phyloP scores from a whole-genome alignment of 2,888 invertebrate genomes.

The Helicoverpa assulta region DNA sequence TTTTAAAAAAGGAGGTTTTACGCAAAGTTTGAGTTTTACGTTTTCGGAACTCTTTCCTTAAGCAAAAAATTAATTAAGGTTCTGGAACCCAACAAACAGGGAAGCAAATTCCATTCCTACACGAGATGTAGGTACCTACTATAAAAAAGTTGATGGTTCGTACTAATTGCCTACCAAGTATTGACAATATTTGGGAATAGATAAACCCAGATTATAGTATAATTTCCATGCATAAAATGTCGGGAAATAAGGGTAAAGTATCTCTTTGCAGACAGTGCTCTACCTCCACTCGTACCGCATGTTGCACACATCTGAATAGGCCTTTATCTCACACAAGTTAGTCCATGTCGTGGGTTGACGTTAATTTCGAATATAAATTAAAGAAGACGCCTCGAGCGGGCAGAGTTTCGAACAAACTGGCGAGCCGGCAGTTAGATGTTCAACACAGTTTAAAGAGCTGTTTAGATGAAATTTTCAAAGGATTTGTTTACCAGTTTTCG shows the following conservation, averaged over 20 bases:
- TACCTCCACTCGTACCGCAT: neutral
- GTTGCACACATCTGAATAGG: constrained; percentile 1
- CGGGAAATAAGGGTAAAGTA: neutral
- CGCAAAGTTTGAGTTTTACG: no score
- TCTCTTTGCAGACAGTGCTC: neutral
- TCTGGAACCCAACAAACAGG: no score
- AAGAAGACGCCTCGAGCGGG: constrained; percentile 79
- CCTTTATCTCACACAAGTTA: constrained; percentile 66
- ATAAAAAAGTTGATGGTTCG: no score
- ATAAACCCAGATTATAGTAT: no score
- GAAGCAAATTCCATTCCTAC: no score
- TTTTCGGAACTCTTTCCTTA: no score
- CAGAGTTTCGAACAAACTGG: constrained; percentile 76
- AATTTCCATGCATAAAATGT: no score
- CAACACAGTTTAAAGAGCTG: constrained; percentile 78
- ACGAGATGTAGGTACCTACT: no score
- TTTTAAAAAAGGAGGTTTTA: no score
- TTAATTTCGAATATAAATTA: constrained; percentile 85
- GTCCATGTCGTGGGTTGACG: constrained; percentile 67
- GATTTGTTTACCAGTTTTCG: constrained; percentile 74
- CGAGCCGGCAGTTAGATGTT: constrained; percentile 73
- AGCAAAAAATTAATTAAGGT: no score
- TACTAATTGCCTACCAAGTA: no score
- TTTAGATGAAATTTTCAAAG: constrained; percentile 85
- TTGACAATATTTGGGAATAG: no score